These are phyloP conservation scores for Rhyzopertha dominica DNA, from an alignment of 1,140 invertebrate genomes.

Conservation along the genomic window DNA sequence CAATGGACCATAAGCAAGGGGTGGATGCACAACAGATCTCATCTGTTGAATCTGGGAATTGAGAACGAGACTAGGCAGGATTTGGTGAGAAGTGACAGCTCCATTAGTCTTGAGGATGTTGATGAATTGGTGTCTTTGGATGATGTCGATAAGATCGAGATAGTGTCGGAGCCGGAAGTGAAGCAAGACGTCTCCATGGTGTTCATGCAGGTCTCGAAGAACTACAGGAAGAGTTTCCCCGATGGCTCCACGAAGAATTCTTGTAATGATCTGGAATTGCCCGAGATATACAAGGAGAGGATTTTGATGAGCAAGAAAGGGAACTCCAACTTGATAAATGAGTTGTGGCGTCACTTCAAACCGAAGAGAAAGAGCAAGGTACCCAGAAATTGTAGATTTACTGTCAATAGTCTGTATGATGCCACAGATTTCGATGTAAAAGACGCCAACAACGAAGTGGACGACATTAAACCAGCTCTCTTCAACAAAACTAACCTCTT, in stretches of 20 bases:
- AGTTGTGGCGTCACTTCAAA: slow-evolving; percentile 28
- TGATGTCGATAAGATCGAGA: slow-evolving; percentile 16
- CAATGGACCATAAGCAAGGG: slow-evolving; percentile 46
- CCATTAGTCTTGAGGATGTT: slow-evolving; percentile 29
- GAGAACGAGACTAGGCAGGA: slow-evolving; percentile 4
- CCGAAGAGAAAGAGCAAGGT: slow-evolving; percentile 15
- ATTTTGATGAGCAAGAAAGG: slow-evolving; percentile 16
- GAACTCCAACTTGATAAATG: slow-evolving; percentile 12
- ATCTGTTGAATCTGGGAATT: slow-evolving; percentile 29
- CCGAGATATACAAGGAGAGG: slow-evolving; percentile 30
- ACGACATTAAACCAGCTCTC: slow-evolving; percentile 28
- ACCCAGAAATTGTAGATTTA: slow-evolving; percentile 28
- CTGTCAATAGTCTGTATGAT: slow-evolving; percentile 27
- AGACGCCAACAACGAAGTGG: slow-evolving; percentile 4
- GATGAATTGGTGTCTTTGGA: slow-evolving; percentile 33
- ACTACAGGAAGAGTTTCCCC: slow-evolving; percentile 35
- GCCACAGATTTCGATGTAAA: slow-evolving; percentile 1
- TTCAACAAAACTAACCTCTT: slow-evolving; percentile 37
- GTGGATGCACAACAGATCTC: slow-evolving; percentile 41
- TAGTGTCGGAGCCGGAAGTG: neutral
- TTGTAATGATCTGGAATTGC: slow-evolving; percentile 21
- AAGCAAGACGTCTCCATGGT: slow-evolving; percentile 22
- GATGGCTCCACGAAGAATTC: slow-evolving; percentile 4
- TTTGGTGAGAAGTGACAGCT: slow-evolving; percentile 19
- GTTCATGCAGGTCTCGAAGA: slow-evolving; percentile 31